phyloP scores from a whole-genome alignment of 2,797 vertebrate species.

The Enteromius treurensis region DNA sequence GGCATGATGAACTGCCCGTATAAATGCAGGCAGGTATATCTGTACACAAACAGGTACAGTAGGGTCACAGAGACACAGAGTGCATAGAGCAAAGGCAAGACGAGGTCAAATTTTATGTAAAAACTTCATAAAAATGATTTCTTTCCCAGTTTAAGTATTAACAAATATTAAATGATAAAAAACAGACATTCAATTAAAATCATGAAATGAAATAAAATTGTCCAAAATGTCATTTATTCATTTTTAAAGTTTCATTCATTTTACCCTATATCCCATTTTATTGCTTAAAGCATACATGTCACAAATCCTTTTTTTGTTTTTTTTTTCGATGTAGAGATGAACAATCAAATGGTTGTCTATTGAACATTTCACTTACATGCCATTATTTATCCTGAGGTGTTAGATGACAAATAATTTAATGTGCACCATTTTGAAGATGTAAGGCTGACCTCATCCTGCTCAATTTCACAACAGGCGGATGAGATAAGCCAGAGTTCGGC shows the following conservation, averaged over 20 bases:
- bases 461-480: constrained; percentile 53
- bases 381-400: constrained; percentile 37
- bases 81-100: constrained; percentile 12
- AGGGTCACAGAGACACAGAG: constrained; percentile 66
- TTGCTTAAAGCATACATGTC: neutral
- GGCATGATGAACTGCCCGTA: constrained; percentile 79
- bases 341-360: neutral
- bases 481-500: constrained; percentile 57
- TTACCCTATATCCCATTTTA: no score
- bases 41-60: constrained; percentile 41
- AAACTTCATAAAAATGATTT: neutral
- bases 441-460: constrained; percentile 50
- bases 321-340: neutral
- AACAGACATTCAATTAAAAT: neutral
- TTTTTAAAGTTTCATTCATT: no score
- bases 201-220: neutral
- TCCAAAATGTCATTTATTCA: neutral
- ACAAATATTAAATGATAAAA: neutral
- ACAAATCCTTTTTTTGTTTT: neutral
- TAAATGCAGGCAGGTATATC: constrained; percentile 76
- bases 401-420: constrained; percentile 48
- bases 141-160: neutral
- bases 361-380: constrained; percentile 14
- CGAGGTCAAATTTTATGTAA: neutral
- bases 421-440: constrained; percentile 10